Evolutionary conservation across 1,140 invertebrate species (phyloP).

Genomic region (Pogonognathellus flavescens): DNA sequence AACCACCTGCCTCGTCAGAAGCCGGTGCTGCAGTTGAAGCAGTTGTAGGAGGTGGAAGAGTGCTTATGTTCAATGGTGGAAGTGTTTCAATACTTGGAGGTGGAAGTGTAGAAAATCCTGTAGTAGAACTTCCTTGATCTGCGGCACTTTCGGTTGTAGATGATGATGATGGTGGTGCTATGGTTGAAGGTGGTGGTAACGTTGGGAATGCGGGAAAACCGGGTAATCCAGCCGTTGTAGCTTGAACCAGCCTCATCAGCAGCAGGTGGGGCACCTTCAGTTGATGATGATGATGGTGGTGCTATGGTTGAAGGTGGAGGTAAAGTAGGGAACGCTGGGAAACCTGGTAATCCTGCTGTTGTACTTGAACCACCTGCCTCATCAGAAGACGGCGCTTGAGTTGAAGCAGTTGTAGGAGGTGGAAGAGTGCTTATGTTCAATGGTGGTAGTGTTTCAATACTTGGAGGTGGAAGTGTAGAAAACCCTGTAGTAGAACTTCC

Average conservation of each 20-base stretch:
- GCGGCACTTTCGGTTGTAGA: background rate
- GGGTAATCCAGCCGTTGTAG: background rate
- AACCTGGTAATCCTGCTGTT: background rate
- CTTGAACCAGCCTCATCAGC: background rate
- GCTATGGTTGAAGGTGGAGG: slow-evolving; percentile 7
- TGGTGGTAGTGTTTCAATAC: background rate
- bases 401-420: background rate
- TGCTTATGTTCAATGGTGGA: no score
- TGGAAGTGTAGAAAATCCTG: background rate
- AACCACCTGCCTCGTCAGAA: background rate
- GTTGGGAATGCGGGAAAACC: background rate
- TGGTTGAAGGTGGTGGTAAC: background rate
- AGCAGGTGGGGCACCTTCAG: background rate
- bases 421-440: no score
- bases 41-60: background rate
- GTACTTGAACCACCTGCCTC: background rate
- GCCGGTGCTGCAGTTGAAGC: background rate
- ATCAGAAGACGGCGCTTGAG: background rate
- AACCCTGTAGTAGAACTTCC: background rate
- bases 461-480: background rate
- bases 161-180: background rate
- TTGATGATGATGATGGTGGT: background rate
- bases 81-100: background rate
- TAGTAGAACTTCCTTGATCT: background rate
- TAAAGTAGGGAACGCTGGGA: background rate